These are phyloP conservation scores for Semicossyphus pulcher DNA, from an alignment of 2,113 vertebrate species.

Conservation along the genomic window DNA sequence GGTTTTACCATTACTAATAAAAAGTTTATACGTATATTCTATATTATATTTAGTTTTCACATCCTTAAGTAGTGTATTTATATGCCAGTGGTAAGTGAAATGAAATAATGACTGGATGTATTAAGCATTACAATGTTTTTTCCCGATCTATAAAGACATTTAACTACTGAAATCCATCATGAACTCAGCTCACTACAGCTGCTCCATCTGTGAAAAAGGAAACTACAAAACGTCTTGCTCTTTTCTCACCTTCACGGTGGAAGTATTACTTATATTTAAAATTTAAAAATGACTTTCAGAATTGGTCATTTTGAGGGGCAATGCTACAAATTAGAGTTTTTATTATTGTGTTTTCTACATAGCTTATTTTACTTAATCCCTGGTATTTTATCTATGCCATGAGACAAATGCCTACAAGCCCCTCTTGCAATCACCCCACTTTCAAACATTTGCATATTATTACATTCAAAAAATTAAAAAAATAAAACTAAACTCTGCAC, in stretches of 20 bases:
- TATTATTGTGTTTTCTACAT: conserved; percentile 31
- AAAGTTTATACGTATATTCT: no score
- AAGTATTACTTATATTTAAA: background rate
- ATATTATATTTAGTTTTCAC: no score
- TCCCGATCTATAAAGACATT: background rate
- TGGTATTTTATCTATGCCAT: conserved; percentile 21
- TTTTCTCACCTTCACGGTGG: background rate
- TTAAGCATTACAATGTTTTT: background rate
- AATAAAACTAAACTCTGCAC: conserved; percentile 31
- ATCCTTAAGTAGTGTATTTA: no score
- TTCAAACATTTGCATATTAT: conserved; percentile 5
- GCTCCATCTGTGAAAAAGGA: conserved; percentile 6
- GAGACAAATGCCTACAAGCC: conserved; percentile 21
- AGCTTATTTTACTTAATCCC: conserved; percentile 69
- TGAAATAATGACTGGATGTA: conserved; percentile 2
- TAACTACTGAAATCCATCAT: background rate
- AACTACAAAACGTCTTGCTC: background rate
- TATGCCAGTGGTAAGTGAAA: background rate
- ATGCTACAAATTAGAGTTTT: conserved; percentile 28
- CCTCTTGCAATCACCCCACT: background rate
- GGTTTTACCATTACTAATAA: no score
- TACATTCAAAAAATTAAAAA: conserved; percentile 1
- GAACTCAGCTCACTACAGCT: background rate
- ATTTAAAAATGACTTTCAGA: conserved; percentile 15
- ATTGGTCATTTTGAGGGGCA: conserved; percentile 15